Evolutionary conservation across 2,888 invertebrate genomes (phyloP), one percentile per base, ranked within the genome.

Genomic region (Clunio marinus): DNA sequence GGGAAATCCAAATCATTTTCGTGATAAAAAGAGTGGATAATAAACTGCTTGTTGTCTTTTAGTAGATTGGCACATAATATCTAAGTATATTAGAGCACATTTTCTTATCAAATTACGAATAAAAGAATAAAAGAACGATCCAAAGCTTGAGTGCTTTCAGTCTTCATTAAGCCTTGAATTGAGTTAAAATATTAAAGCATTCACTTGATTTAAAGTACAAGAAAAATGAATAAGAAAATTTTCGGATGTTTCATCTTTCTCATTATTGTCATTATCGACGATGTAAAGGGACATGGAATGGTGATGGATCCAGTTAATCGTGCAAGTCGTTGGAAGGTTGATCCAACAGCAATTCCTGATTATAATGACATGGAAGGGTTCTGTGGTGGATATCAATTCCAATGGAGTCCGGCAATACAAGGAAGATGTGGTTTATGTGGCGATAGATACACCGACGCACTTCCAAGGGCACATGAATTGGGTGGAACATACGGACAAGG

Each of bases 361-460:
- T 84, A 80, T 72, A 76, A 82, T 66, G 84, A 85, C 72, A 82
- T 78, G 72, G 79, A 74, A 24, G 75, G 80, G 28, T 83, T 75
- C 72, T 86, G 85, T 72, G 85, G 85, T 1, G 84, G 84, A 35
- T 76, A 75, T 37, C 51, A 63, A 25, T 81, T 81, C 17, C 83
- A 83, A 75, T 81, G 80, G 24, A 77, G 78, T 66, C 72, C 70
- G 22, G 76, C 81, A 70, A n/a, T n/a, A n/a, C 74, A 72, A 1
- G 83, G 83, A 1, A 77, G 76, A 60, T 85, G 84, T 71, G 84
- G 84, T 0, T 71, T 79, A 0, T 85, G 84, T 71, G 84, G 84
- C 1, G 84, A 84, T 73, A 74, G 78, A 70, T 83, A 77, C 70
- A 73, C 76, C 1, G 24, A 74, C 1, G 65, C 75, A 0, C 74